A percentile compares a stretch with the other conserved stretches of the same genome.
Evolutionary conservation across 2,888 invertebrate genomes (phyloP).

Genomic region (Deroplatys truncata): DNA sequence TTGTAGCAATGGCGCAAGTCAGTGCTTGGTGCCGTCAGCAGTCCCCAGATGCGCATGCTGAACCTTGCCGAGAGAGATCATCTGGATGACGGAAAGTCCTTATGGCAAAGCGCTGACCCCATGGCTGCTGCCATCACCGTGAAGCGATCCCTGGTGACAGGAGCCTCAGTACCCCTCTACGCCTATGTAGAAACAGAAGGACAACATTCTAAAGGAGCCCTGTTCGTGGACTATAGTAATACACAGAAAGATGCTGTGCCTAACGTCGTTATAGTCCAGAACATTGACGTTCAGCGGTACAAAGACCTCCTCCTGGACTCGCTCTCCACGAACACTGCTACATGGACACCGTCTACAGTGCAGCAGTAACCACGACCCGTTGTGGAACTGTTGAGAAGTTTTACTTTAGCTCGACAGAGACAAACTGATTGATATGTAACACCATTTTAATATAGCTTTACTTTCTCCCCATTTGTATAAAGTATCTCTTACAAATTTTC

Average conservation of each 20-base stretch:
- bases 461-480: no score
- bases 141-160: constrained; percentile 34
- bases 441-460: no score
- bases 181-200: constrained; percentile 28
- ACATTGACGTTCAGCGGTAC: constrained; percentile 21
- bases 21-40: constrained; percentile 23
- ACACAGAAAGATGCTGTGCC: background rate
- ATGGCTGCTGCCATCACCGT: constrained; percentile 35
- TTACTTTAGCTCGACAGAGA: no score
- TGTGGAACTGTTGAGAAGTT: no score
- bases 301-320: constrained; percentile 24
- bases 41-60: constrained; percentile 20
- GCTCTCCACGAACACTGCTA: background rate
- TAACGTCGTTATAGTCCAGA: constrained; percentile 29
- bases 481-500: no score
- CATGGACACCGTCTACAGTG: no score
- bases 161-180: constrained; percentile 29
- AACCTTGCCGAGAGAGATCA: constrained; percentile 25
- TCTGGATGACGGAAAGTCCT: background rate
- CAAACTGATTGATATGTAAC: no score
- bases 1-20: constrained; percentile 29
- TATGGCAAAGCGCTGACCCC: constrained; percentile 37
- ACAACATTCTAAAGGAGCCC: constrained; percentile 22
- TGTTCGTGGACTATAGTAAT: constrained; percentile 30
- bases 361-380: no score